phyloP scores from a whole-genome alignment of 2,113 vertebrate species.

The Catagonus wagneri region DNA sequence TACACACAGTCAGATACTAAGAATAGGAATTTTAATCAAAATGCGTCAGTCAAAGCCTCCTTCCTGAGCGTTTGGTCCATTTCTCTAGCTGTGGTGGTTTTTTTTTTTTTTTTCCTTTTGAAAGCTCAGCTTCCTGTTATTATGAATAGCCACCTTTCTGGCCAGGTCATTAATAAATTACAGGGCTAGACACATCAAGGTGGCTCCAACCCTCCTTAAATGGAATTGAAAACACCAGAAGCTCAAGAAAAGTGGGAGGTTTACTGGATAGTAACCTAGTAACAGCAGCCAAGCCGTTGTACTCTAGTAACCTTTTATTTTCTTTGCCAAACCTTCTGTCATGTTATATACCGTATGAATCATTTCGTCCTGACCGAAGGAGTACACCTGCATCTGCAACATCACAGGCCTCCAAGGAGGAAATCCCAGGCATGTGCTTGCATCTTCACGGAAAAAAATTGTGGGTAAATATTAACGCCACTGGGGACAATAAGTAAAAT shows the following conservation, averaged over 20 bases:
- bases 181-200: conserved; percentile 28
- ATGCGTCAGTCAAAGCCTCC: not conserved
- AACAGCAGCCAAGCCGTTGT: conserved; percentile 55
- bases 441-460: conserved; percentile 73
- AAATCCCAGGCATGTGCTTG: conserved; percentile 70
- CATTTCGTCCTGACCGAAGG: conserved; percentile 79
- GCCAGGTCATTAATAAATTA: conserved; percentile 41
- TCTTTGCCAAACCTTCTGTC: conserved; percentile 37
- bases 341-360: conserved; percentile 81
- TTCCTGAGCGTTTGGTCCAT: conserved; percentile 5
- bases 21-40: conserved; percentile 48
- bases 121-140: not conserved
- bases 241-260: conserved; percentile 37
- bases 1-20: not conserved
- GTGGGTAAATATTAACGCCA: not conserved
- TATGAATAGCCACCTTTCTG: conserved; percentile 48
- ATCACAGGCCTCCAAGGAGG: conserved; percentile 75
- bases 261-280: conserved; percentile 59
- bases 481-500: conserved; percentile 67
- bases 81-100: not conserved
- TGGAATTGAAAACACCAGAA: conserved; percentile 51
- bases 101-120: not conserved
- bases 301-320: conserved; percentile 75
- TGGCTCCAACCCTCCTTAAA: not conserved
- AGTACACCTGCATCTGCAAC: conserved; percentile 75